A percentile compares a stretch with the other conserved stretches of the same genome.
Conservation (phyloP, 2,888 invertebrate genomes). For the Leptinotarsa rubiginosa region DNA sequence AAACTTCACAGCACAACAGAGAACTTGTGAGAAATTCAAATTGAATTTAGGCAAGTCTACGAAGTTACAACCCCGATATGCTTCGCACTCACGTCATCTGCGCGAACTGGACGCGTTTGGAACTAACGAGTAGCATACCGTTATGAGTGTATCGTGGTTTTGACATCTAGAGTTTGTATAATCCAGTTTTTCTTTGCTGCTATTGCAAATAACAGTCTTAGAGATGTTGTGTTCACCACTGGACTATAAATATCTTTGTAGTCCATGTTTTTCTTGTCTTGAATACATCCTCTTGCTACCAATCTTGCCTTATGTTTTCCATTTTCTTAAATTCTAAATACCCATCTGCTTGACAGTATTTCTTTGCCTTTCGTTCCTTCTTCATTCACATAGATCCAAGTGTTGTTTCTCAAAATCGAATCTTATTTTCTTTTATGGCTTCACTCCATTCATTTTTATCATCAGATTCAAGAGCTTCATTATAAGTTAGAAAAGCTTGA, state of each 20-base stretch:
- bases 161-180: conserved; percentile 2
- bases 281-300: background rate
- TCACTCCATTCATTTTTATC: background rate
- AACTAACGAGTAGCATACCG: too few relatives aligned
- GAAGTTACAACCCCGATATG: too few relatives aligned
- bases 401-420: background rate
- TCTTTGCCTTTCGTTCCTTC: background rate
- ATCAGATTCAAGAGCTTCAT: background rate
- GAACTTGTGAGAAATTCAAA: too few relatives aligned
- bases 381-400: conserved; percentile 6
- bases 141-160: too few relatives aligned
- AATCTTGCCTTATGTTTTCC: background rate
- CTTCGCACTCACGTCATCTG: too few relatives aligned
- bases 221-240: background rate
- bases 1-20: too few relatives aligned
- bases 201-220: conserved; percentile 6
- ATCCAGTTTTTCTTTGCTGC: conserved; percentile 18
- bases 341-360: background rate
- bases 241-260: background rate
- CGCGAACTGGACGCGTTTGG: too few relatives aligned
- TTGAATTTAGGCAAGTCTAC: too few relatives aligned
- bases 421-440: background rate
- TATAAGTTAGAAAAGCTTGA: background rate
- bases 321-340: background rate
- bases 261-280: background rate